These are phyloP conservation scores for Tetrao urogallus DNA, from an alignment of 2,113 vertebrate genomes.

Conservation along the genomic window DNA sequence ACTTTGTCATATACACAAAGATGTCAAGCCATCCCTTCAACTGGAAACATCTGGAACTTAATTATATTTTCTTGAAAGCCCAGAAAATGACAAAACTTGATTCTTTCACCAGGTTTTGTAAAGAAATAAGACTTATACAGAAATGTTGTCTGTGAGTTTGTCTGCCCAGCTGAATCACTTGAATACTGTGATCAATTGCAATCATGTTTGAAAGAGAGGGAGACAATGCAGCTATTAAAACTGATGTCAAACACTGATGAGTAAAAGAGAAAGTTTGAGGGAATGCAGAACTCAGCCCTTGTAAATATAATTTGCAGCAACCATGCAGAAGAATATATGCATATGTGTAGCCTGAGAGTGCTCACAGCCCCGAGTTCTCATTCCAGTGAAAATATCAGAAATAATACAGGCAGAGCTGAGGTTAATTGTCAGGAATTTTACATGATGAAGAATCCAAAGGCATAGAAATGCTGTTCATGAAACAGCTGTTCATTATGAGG, in stretches of 20 bases:
- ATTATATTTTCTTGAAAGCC: neutral
- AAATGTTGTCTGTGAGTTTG: neutral
- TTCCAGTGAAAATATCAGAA: neutral
- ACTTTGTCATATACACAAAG: neutral
- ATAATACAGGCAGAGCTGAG: neutral
- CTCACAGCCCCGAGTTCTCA: neutral
- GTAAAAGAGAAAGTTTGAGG: neutral
- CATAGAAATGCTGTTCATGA: neutral
- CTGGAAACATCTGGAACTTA: neutral
- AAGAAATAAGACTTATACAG: neutral
- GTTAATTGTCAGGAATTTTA: neutral
- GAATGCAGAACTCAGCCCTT: neutral
- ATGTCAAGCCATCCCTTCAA: neutral
- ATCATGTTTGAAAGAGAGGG: neutral
- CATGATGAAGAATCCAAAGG: neutral
- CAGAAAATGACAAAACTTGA: neutral
- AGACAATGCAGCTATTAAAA: neutral
- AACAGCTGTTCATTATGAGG: neutral
- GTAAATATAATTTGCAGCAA: neutral
- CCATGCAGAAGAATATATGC: neutral
- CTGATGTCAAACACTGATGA: neutral
- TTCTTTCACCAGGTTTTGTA: neutral
- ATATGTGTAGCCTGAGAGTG: neutral
- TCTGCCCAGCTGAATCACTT: neutral
- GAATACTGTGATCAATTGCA: neutral